A percentile compares a stretch with the other conserved stretches of the same genome.
Evolutionary conservation across 1,140 invertebrate genomes (phyloP).

Genomic region (Pseudachorutes palmiensis): DNA sequence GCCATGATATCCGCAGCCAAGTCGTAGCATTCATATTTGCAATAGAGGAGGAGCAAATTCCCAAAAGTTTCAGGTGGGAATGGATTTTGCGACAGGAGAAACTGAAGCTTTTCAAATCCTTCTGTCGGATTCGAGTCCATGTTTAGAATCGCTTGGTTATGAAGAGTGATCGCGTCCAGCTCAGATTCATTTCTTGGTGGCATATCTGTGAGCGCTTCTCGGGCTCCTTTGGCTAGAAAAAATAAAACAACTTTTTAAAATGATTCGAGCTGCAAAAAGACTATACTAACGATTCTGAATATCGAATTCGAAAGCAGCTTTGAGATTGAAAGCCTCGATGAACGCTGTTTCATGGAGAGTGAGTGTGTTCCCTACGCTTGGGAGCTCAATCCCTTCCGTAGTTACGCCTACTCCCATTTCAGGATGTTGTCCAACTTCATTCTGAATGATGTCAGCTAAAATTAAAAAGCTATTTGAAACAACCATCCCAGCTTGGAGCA

Average conservation of each 20-base stretch:
- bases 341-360: slow-evolving; percentile 92
- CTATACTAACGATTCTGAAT: slow-evolving; percentile 77
- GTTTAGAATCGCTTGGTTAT: slow-evolving; percentile 95
- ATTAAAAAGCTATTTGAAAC: no score
- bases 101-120: slow-evolving; percentile 95
- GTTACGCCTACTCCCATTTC: slow-evolving; percentile 95
- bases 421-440: slow-evolving; percentile 92
- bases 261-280: no score
- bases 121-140: slow-evolving; percentile 81
- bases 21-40: slow-evolving; percentile 96
- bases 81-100: slow-evolving; percentile 87
- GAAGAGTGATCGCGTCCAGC: slow-evolving; percentile 93
- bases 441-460: slow-evolving; percentile 87
- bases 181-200: slow-evolving; percentile 94
- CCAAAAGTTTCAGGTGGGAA: slow-evolving; percentile 97
- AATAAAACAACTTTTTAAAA: background rate
- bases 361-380: slow-evolving; percentile 94
- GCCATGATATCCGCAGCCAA: slow-evolving; percentile 95
- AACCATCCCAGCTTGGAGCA: no score
- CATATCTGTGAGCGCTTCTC: slow-evolving; percentile 94
- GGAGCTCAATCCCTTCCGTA: slow-evolving; percentile 92
- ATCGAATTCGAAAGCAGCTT: slow-evolving; percentile 96
- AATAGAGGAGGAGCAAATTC: slow-evolving; percentile 89
- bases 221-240: slow-evolving; percentile 67
- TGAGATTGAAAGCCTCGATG: slow-evolving; percentile 97